phyloP scores from a whole-genome alignment of 2,888 invertebrate genomes.

The Notocelia uddmanniana region DNA sequence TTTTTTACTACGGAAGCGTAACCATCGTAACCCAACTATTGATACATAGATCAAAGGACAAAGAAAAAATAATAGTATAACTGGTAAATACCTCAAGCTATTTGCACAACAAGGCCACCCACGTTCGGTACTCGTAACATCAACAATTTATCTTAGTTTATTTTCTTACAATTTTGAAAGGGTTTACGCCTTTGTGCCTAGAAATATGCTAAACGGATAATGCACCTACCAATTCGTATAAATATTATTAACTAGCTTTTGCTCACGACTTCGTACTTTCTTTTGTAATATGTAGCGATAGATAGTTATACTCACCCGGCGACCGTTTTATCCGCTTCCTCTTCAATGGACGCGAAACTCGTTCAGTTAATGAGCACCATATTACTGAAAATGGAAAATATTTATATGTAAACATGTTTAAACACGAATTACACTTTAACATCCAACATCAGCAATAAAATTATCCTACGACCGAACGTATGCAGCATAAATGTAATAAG shows the following conservation, averaged over 20 bases:
- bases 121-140: not conserved
- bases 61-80: no score
- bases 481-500: conserved; percentile 56
- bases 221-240: no score
- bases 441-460: conserved; percentile 53
- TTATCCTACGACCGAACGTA: conserved; percentile 50
- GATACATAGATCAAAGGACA: no score
- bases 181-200: no score
- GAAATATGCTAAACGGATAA: no score
- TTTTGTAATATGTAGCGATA: not conserved
- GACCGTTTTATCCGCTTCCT: conserved; percentile 77
- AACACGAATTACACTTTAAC: conserved; percentile 42
- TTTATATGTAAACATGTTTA: conserved; percentile 53
- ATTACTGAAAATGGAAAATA: conserved; percentile 68
- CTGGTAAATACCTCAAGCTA: no score
- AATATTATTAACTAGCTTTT: no score
- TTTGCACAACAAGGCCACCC: not conserved
- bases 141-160: no score
- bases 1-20: no score
- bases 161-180: no score
- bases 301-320: conserved; percentile 62
- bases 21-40: no score
- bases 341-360: conserved; percentile 66
- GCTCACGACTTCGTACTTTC: no score
- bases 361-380: conserved; percentile 75